These are phyloP conservation scores for Scaptodrosophila latifasciaeformis DNA, from an alignment of 2,888 invertebrate species.

Conservation along the genomic window DNA sequence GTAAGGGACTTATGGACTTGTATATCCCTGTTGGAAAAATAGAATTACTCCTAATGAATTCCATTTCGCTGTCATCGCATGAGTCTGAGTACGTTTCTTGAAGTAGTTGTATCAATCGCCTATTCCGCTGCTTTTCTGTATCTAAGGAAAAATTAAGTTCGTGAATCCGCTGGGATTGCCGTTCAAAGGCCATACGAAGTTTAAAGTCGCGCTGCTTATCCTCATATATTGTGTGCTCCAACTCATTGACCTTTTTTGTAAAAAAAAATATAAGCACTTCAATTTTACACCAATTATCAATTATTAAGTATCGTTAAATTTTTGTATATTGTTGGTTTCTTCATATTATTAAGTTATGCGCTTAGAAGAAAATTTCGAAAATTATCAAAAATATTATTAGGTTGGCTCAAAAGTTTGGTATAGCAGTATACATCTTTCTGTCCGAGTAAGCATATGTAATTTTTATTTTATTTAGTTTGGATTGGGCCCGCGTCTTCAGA, in stretches of 20 bases:
- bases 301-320: no score
- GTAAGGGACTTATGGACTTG: constrained; percentile 65
- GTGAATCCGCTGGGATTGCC: constrained; percentile 54
- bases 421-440: no score
- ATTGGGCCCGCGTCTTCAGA: no score
- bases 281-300: no score
- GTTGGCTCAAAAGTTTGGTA: no score
- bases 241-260: constrained; percentile 61
- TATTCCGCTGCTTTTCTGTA: constrained; percentile 65
- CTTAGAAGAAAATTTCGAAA: no score
- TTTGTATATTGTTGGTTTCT: no score
- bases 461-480: no score
- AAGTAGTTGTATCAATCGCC: constrained; percentile 64
- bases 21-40: constrained; percentile 28
- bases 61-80: constrained; percentile 44
- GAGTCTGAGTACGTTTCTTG: constrained; percentile 58
- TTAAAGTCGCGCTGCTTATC: constrained; percentile 65
- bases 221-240: constrained; percentile 63
- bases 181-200: constrained; percentile 57
- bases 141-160: constrained; percentile 61
- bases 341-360: no score
- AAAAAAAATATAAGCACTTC: no score
- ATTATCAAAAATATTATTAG: no score
- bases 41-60: constrained; percentile 17
- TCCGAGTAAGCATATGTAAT: no score